Conservation (phyloP, 1,140 invertebrate species). For the Lepidurus couesii region DNA sequence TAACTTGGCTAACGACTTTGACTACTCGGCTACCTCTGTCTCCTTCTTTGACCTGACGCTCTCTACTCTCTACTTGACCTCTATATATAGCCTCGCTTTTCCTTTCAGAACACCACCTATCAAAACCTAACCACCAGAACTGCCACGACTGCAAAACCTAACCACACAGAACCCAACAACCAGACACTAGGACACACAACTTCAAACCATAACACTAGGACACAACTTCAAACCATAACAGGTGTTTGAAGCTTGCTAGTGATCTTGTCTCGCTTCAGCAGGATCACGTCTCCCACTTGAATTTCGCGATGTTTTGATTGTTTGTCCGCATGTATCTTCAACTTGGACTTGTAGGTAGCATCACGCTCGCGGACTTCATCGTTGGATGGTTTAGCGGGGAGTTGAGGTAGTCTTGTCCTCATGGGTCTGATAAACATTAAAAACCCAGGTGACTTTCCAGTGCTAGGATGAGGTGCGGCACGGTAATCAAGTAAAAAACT, state of each 20-base stretch:
- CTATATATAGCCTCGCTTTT: too few relatives aligned
- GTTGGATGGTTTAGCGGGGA: conserved; percentile 7
- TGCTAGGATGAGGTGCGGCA: conserved; percentile 9
- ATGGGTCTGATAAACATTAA: conserved; percentile 2
- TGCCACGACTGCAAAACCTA: too few relatives aligned
- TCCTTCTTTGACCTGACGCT: too few relatives aligned
- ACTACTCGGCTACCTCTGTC: too few relatives aligned
- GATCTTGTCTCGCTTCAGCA: not conserved
- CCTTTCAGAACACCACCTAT: too few relatives aligned
- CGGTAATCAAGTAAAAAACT: conserved; percentile 25
- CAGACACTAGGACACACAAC: too few relatives aligned
- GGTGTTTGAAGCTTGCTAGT: conserved; percentile 20
- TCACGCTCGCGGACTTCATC: not conserved
- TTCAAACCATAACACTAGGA: too few relatives aligned
- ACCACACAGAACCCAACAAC: too few relatives aligned
- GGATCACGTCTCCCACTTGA: not conserved
- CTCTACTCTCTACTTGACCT: too few relatives aligned
- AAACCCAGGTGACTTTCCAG: not conserved
- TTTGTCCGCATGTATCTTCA: not conserved
- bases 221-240: too few relatives aligned
- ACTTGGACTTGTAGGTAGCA: not conserved
- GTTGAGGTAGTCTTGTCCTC: conserved; percentile 14
- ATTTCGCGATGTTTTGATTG: not conserved
- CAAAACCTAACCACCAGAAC: too few relatives aligned
- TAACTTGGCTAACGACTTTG: too few relatives aligned